A percentile compares a stretch with the other conserved stretches of the same genome.
These are phyloP conservation scores for Pseudocheirus occidentalis DNA, from an alignment of 2,797 vertebrate species.

Conservation along the genomic window DNA sequence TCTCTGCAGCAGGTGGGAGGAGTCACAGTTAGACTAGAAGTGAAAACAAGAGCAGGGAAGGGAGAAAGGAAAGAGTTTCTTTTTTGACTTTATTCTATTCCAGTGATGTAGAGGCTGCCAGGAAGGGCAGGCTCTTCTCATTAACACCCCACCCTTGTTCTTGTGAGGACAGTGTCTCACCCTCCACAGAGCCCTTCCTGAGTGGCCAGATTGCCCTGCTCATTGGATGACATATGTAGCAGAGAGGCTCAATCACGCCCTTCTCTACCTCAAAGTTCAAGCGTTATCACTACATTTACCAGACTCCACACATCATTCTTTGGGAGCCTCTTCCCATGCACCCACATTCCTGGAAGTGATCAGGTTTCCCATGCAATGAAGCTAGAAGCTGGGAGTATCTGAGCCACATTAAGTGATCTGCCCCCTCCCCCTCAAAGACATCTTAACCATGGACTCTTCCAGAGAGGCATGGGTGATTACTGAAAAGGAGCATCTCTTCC, in stretches of 20 bases:
- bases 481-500: not conserved
- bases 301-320: not conserved
- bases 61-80: not conserved
- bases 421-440: not conserved
- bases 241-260: not conserved
- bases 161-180: not conserved
- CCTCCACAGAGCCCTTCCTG: not conserved
- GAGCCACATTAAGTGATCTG: not conserved
- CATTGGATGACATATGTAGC: not conserved
- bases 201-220: not conserved
- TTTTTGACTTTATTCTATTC: not conserved
- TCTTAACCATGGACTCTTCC: not conserved
- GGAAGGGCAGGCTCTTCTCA: not conserved
- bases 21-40: not conserved
- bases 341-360: not conserved
- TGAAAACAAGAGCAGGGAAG: conserved; percentile 52
- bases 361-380: not conserved
- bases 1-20: conserved; percentile 13
- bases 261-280: not conserved
- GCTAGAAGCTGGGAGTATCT: not conserved
- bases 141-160: not conserved
- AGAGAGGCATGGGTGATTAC: not conserved
- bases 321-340: not conserved
- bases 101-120: not conserved
- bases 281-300: conserved; percentile 6